Percentiles rank a stretch among this genome's conserved stretches.
phyloP scores from a whole-genome alignment of 2,888 invertebrate species.

The Nezara viridula region DNA sequence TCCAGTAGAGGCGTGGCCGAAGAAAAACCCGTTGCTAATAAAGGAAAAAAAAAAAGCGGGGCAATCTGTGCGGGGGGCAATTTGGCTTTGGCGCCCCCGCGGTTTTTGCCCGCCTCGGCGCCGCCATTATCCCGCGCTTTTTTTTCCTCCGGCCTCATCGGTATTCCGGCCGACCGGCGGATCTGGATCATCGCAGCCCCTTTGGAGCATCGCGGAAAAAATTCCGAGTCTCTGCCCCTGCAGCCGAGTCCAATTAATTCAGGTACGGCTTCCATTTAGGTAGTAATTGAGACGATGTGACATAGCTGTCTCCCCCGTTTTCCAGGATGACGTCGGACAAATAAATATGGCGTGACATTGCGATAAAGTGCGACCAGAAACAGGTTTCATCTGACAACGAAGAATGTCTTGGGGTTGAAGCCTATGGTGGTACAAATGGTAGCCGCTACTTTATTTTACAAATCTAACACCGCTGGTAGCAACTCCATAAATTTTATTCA shows the following conservation, averaged over 20 bases:
- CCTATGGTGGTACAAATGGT: not conserved
- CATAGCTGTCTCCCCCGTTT: constrained; percentile 20
- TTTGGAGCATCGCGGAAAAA: constrained; percentile 45
- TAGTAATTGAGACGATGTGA: constrained; percentile 26
- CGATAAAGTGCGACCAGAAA: not conserved
- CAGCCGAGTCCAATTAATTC: constrained; percentile 9
- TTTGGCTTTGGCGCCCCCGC: constrained; percentile 54
- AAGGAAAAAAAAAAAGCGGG: constrained; percentile 51
- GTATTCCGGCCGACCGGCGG: constrained; percentile 24
- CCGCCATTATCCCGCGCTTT: constrained; percentile 46
- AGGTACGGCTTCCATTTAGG: constrained; percentile 33
- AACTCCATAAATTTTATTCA: not conserved
- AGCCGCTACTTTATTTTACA: not conserved
- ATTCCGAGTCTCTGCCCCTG: not conserved
- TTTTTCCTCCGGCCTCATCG: not conserved
- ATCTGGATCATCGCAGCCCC: constrained; percentile 38
- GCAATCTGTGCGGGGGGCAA: constrained; percentile 54
- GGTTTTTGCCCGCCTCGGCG: constrained; percentile 42
- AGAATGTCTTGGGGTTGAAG: not conserved
- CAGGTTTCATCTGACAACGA: not conserved
- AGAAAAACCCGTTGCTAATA: constrained; percentile 49
- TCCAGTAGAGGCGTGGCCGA: constrained; percentile 34
- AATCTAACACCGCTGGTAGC: not conserved
- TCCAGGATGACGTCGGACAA: constrained; percentile 23
- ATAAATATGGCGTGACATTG: constrained; percentile 22